Evolutionary conservation across 2,797 vertebrate genomes (phyloP), one percentile per base, ranked within the genome.

Genomic region (Cossypha dichroa): DNA sequence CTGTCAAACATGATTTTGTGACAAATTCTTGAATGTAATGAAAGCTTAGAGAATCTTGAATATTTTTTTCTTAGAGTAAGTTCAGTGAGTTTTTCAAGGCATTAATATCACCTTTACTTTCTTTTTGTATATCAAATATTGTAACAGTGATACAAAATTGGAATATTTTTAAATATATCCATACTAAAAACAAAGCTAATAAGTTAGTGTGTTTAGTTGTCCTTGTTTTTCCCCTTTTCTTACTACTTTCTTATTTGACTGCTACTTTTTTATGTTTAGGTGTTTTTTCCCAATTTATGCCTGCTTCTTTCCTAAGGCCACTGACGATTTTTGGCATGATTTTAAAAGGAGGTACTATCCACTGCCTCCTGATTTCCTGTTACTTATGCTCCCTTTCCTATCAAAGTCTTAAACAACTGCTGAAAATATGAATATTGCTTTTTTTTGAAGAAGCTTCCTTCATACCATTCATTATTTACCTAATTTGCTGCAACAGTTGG

Each of bases 381-480:
- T 79, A 31, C 16, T 77, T 74, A 68, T 80, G 33, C 62, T 94
- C 28, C 31, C 18, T 91, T 94, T 95, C 66, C 72, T 64, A 55
- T 55, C 25, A 83, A 59, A 93, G 56, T 88, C 64, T 89, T 64
- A 92, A 94, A 48, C 58, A 85, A n/a, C 60, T 67, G 15, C 36
- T 70, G 72, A 48, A 89, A 89, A 85, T 79, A 8, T 49, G 75
- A 80, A 56, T 94, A 80, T 63, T 89, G 34, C n/a, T n/a, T 83
- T 92, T 89, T 40, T 90, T 89, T 76, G 36, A 85, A 92, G 63
- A 81, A 76, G 48, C 55, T 83, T 91, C 68, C 41, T 90, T 92
- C 46, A 45, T 43, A 78, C 16, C 38, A 48, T 68, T 29, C 28
- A 64, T 92, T 91, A 92, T 89, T 93, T 87, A 77, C 69, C 54